Base-by-base conservation (phyloP, 2,888 invertebrate genomes). In the Rapana venosa region DNA sequence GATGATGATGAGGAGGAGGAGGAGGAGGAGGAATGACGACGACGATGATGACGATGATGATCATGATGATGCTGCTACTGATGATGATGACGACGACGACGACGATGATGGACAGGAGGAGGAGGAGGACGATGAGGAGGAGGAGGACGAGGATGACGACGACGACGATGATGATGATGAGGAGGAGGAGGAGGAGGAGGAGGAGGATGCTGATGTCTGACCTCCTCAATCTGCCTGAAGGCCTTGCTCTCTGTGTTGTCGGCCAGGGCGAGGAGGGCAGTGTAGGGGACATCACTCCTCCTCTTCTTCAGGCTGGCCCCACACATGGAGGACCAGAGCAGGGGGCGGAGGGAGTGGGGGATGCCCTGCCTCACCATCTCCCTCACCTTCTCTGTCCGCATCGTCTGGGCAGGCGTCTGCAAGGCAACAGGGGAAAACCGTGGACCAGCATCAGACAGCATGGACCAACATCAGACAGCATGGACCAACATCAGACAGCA, bases 211-310 rank as follows among this genome's bases (percentile, higher is more conserved):
- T 22, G 61, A 15, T 17, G 36, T 22, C 36, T 83, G 11, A 83
- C 96, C 94, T 99, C 99, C 96, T 99, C 99, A 94, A 99, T 99
- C 97, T 99, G 99, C 96, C 99, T 99, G 90, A 98, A 98, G 86
- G 98, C 98, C 97, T 98, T 98, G 88, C 99, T 97, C 87, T 98
- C 98, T 96, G 98, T 99, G 90, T 98, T 98, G 35, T 13, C 98
- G 0, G 99, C 98, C 93, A 99, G 98, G 47, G 81, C 98, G 0
- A 99, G 98, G 93, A 99, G 98, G 95, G 99, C 99, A 96, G 98
- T 98, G 96, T 99, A 99, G 91, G 97, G 97, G 74, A 98, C 97
- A 96, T 99, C 98, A 20, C 98, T 97, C 91, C 97, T 97, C 87
- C 97, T 96, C 95, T 98, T 98, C 95, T 98, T 98, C 91, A 97